Evolutionary conservation across 2,888 invertebrate genomes (phyloP).

Genomic region (Apoda limacodes): DNA sequence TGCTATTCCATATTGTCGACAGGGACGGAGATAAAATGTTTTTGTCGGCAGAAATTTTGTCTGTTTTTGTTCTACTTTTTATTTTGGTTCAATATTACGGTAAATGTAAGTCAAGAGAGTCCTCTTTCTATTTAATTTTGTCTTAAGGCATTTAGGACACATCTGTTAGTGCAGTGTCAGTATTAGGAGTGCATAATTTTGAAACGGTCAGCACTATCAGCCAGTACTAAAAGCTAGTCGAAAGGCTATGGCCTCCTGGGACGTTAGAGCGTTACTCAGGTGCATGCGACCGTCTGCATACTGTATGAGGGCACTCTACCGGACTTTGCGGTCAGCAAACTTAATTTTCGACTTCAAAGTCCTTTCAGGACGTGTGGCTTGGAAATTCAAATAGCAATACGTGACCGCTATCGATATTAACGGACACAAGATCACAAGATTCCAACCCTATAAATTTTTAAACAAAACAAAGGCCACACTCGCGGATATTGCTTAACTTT

Average conservation of each 20-base stretch:
- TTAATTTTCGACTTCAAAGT: conserved; percentile 66
- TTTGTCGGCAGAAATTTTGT: conserved; percentile 21
- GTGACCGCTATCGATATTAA: conserved; percentile 20
- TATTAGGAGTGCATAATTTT: conserved; percentile 39
- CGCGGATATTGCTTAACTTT: too few species aligned
- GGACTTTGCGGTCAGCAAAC: conserved; percentile 56
- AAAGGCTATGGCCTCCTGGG: conserved; percentile 22
- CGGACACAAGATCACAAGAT: conserved; percentile 12
- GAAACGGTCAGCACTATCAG: conserved; percentile 37
- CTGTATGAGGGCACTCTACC: conserved; percentile 39
- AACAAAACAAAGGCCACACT: too few species aligned
- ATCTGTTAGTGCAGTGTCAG: conserved; percentile 21
- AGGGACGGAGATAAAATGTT: conserved; percentile 29
- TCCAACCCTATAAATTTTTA: too few species aligned
- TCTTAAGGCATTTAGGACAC: conserved; percentile 16
- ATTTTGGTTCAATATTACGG: conserved; percentile 1
- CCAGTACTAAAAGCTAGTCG: conserved; percentile 27
- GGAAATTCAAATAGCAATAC: conserved; percentile 26
- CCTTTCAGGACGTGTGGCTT: conserved; percentile 30
- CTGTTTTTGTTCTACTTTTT: conserved; percentile 17
- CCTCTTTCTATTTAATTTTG: not conserved
- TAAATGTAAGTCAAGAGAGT: conserved; percentile 3
- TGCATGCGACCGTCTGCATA: conserved; percentile 42
- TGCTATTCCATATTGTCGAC: conserved; percentile 50
- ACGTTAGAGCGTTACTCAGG: conserved; percentile 21